Conservation (phyloP, 2,888 invertebrate species). For the Azorinus chamasolen region DNA sequence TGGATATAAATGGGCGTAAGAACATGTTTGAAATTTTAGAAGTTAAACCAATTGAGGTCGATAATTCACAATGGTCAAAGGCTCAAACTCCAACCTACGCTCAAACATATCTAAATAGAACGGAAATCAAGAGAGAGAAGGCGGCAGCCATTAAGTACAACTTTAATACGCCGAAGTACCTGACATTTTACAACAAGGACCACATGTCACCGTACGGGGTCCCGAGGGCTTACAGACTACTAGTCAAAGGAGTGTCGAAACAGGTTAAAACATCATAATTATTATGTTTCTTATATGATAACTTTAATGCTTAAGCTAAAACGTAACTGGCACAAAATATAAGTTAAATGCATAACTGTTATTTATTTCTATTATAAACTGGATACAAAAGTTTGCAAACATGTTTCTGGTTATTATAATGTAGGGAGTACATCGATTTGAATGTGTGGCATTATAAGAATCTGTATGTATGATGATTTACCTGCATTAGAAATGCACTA, state of each 20-base stretch:
- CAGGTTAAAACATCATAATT: constrained; percentile 57
- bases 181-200: constrained; percentile 75
- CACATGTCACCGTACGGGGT: constrained; percentile 67
- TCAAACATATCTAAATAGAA: constrained; percentile 61
- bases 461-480: no score
- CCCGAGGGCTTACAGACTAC: constrained; percentile 74
- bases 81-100: constrained; percentile 42
- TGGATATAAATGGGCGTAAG: constrained; percentile 75
- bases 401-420: no score
- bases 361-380: no score
- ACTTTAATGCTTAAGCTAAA: no score
- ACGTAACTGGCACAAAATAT: no score
- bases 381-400: no score
- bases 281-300: no score
- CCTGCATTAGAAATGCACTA: no score
- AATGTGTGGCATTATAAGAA: no score
- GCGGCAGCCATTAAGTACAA: constrained; percentile 77
- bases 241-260: constrained; percentile 73
- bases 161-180: constrained; percentile 78
- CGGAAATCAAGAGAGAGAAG: constrained; percentile 67
- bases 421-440: no score
- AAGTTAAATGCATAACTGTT: no score
- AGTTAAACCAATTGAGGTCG: constrained; percentile 60
- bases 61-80: constrained; percentile 58
- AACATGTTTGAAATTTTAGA: constrained; percentile 81